A percentile compares a stretch with the other conserved stretches of the same genome.
phyloP scores from a whole-genome alignment of 2,113 vertebrate genomes.

The Nothobranchius kuhntae region DNA sequence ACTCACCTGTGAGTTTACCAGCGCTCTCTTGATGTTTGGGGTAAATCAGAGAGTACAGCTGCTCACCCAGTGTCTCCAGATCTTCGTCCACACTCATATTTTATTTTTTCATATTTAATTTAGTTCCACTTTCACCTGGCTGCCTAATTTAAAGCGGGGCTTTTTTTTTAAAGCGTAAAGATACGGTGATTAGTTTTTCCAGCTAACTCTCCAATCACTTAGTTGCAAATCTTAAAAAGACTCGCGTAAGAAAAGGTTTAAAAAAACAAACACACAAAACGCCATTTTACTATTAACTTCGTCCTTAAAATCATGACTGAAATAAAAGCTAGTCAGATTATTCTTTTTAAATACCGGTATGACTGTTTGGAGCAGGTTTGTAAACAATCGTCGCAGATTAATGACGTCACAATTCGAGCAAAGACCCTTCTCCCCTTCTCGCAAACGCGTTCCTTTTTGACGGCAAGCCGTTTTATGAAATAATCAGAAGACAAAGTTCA shows the following conservation, averaged over 20 bases:
- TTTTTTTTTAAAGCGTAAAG: background rate
- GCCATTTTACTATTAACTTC: background rate
- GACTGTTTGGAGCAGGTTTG: background rate
- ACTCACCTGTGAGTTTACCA: slow-evolving; percentile 80
- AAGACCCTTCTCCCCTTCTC: no score
- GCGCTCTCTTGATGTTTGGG: slow-evolving; percentile 71
- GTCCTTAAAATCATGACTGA: no score
- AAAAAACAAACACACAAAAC: background rate
- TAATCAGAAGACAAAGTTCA: no score
- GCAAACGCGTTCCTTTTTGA: no score
- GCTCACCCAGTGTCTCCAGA: slow-evolving; percentile 77
- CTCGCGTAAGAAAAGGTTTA: background rate
- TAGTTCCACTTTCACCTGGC: background rate
- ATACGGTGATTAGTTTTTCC: background rate
- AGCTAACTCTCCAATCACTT: background rate
- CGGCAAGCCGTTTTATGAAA: no score
- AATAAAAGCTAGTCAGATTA: no score
- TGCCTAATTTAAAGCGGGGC: background rate
- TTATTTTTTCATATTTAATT: slow-evolving; percentile 8
- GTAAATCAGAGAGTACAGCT: slow-evolving; percentile 74
- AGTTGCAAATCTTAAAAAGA: no score
- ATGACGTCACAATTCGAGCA: slow-evolving; percentile 29
- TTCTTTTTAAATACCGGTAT: no score
- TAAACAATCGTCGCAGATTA: slow-evolving; percentile 63
- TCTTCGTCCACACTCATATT: slow-evolving; percentile 68